These are phyloP conservation scores for Crossocerus cetratus DNA, from an alignment of 2,888 invertebrate genomes.

Conservation along the genomic window DNA sequence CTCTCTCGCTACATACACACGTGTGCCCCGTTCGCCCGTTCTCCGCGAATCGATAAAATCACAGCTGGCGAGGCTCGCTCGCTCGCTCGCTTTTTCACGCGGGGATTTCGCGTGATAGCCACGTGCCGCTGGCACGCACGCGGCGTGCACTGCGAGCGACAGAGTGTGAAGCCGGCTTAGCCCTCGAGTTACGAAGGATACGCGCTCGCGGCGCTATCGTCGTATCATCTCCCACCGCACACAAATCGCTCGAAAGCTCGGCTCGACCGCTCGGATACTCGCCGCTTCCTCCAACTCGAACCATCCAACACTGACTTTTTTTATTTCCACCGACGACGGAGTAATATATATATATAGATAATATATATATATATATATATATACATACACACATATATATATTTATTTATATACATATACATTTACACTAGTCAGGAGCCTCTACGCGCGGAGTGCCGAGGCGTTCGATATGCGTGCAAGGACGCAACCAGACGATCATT, in stretches of 20 bases:
- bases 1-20: too few relatives aligned
- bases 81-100: slow-evolving; percentile 4
- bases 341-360: not conserved
- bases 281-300: not conserved
- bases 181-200: too few relatives aligned
- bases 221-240: too few relatives aligned
- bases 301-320: not conserved
- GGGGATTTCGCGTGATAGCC: slow-evolving; percentile 8
- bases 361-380: not conserved
- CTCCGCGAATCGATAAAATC: slow-evolving; percentile 33
- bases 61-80: slow-evolving; percentile 12
- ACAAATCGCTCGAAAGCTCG: not conserved
- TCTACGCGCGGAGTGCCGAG: slow-evolving; percentile 1
- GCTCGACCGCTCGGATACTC: slow-evolving; percentile 1
- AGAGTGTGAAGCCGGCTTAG: too few relatives aligned
- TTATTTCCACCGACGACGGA: slow-evolving; percentile 2
- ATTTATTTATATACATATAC: not conserved
- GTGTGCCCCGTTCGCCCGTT: not conserved
- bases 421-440: not conserved
- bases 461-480: slow-evolving; percentile 14
- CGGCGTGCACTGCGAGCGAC: not conserved
- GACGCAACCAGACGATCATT: slow-evolving; percentile 30
- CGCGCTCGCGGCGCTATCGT: too few relatives aligned
- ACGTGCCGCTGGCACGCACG: slow-evolving; percentile 3
- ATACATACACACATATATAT: not conserved